A percentile compares a stretch with the other conserved stretches of the same genome.
Conservation (phyloP, 1,140 invertebrate genomes). For the Piezodorus guildinii region DNA sequence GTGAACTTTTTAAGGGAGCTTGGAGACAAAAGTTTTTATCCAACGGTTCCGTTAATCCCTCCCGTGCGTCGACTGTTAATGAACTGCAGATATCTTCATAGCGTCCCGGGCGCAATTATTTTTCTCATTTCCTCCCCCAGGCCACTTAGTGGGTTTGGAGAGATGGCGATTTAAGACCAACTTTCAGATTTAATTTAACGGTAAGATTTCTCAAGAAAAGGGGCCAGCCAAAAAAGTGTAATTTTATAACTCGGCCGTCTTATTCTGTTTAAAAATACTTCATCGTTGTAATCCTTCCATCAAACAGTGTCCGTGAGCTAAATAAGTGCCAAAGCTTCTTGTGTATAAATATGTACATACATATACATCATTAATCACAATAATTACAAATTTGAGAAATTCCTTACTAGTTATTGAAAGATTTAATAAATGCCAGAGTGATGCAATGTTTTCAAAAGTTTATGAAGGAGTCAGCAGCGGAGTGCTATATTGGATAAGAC, state of each 20-base stretch:
- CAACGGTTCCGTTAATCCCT: neutral
- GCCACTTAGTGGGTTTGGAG: neutral
- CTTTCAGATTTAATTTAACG: neutral
- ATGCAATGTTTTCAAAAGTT: too few relatives aligned
- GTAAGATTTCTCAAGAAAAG: neutral
- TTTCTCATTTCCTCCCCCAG: neutral
- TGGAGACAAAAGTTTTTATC: slow-evolving; percentile 1
- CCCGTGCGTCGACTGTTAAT: slow-evolving; percentile 1
- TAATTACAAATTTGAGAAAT: too few relatives aligned
- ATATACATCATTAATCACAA: too few relatives aligned
- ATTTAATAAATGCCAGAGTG: too few relatives aligned
- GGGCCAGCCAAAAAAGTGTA: neutral
- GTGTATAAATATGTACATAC: too few relatives aligned
- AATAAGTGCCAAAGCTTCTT: too few relatives aligned
- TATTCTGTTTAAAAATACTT: neutral
- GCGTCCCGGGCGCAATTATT: neutral
- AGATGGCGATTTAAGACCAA: neutral
- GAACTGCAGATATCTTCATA: slow-evolving; percentile 1
- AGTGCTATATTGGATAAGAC: too few relatives aligned
- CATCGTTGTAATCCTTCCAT: neutral
- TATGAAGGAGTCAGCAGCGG: too few relatives aligned
- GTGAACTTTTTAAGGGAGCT: neutral
- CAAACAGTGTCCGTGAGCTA: too few relatives aligned
- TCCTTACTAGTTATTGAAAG: too few relatives aligned
- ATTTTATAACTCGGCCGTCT: neutral